Percentiles rank a stretch among this genome's conserved stretches.
Conservation (phyloP, 2,888 invertebrate genomes). For the Micropterix aruncella region DNA sequence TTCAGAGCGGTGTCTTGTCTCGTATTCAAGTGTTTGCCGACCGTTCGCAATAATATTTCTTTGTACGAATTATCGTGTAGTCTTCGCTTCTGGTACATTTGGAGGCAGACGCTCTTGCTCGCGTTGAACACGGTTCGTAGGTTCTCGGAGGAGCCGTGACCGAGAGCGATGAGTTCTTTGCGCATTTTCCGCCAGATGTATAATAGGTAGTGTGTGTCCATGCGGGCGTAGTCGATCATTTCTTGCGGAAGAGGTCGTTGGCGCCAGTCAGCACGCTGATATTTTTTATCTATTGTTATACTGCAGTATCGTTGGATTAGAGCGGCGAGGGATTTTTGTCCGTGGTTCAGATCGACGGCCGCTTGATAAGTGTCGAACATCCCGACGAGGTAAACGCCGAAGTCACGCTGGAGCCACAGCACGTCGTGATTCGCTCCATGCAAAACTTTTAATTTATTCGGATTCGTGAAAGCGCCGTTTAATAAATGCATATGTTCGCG, state of each 20-base stretch:
- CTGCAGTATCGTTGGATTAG: conserved; percentile 67
- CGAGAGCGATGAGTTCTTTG: conserved; percentile 54
- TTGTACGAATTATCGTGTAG: conserved; percentile 47
- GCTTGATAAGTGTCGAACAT: conserved; percentile 95
- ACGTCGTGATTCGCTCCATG: conserved; percentile 87
- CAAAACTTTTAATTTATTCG: conserved; percentile 79
- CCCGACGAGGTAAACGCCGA: conserved; percentile 89
- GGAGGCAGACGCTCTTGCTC: conserved; percentile 62
- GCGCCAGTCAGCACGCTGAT: conserved; percentile 90
- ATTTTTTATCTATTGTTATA: conserved; percentile 71
- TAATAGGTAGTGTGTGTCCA: conserved; percentile 89
- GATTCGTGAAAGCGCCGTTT: conserved; percentile 84
- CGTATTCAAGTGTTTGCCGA: conserved; percentile 59
- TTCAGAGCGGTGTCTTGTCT: conserved; percentile 73
- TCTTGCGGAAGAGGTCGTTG: conserved; percentile 75
- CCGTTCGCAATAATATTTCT: neutral
- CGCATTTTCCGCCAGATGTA: conserved; percentile 74
- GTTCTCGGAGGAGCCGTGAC: conserved; percentile 48
- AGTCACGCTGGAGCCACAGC: conserved; percentile 89
- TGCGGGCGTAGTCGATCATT: conserved; percentile 72
- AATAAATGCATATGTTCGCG: conserved; percentile 68
- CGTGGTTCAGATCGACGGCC: conserved; percentile 54
- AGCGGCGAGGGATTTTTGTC: conserved; percentile 60
- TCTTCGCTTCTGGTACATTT: conserved; percentile 21
- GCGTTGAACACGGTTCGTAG: conserved; percentile 56